These are phyloP conservation scores for Circaetus cinerascens DNA, from an alignment of 2,113 vertebrate genomes.

Conservation along the genomic window DNA sequence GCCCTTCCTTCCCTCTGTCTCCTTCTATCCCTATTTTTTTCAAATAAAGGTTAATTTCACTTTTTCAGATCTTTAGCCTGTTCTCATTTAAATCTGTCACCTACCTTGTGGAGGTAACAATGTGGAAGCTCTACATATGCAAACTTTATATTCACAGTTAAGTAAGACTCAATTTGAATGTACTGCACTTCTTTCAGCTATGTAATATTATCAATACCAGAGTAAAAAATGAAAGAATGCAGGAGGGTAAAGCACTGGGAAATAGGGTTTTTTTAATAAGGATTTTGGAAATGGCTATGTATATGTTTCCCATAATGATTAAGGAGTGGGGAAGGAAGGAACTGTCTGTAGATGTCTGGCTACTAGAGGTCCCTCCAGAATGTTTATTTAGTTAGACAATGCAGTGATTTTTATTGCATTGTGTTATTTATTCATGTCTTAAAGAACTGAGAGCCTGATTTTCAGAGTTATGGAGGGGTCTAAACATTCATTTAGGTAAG, in stretches of 20 bases:
- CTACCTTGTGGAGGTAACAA: neutral
- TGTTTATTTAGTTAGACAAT: neutral
- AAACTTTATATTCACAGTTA: neutral
- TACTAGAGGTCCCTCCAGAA: neutral
- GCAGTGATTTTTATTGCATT: neutral
- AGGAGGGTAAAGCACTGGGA: neutral
- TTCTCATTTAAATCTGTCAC: neutral
- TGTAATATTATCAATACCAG: neutral
- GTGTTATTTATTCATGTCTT: neutral
- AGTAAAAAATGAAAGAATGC: neutral
- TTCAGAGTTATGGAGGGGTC: neutral
- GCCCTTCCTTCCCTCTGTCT: neutral
- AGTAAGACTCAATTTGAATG: neutral
- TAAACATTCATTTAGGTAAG: neutral
- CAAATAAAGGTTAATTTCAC: neutral
- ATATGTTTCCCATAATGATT: neutral
- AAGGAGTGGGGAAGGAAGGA: neutral
- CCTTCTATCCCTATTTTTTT: neutral
- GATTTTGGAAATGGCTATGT: neutral
- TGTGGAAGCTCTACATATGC: accelerated
- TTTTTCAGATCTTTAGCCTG: neutral
- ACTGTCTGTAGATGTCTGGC: neutral
- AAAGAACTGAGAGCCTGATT: neutral
- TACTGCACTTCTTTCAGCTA: neutral
- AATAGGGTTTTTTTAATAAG: neutral